Percentiles rank a stretch among this genome's conserved stretches.
Evolutionary conservation across 2,113 vertebrate genomes (phyloP).

Genomic region (Macroglossus sobrinus): DNA sequence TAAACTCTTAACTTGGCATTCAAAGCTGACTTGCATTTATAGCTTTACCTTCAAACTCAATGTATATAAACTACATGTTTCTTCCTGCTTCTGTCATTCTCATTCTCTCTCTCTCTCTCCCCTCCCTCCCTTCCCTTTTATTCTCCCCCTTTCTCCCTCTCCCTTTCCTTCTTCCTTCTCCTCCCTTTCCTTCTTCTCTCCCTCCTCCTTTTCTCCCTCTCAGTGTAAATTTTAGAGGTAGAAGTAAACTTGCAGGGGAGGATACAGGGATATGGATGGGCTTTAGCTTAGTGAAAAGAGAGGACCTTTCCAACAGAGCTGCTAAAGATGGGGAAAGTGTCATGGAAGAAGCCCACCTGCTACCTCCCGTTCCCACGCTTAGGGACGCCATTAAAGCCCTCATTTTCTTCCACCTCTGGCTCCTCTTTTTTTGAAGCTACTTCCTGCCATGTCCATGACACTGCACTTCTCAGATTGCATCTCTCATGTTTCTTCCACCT

Average conservation of each 20-base stretch:
- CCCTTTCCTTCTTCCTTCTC: no score
- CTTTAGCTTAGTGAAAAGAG: not conserved
- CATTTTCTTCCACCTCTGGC: not conserved
- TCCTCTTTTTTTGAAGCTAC: not conserved
- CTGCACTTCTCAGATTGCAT: not conserved
- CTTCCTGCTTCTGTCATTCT: not conserved
- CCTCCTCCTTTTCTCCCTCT: not conserved
- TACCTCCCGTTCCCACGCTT: not conserved
- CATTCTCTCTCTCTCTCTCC: no score
- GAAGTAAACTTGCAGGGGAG: not conserved
- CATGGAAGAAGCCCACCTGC: not conserved
- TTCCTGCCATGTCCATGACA: not conserved
- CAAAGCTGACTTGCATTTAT: not conserved
- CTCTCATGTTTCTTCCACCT: not conserved
- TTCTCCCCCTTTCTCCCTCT: not conserved
- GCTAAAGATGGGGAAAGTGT: not conserved
- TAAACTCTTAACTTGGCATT: not conserved
- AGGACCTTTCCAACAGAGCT: not conserved
- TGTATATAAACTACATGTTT: not conserved
- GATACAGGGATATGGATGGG: no score
- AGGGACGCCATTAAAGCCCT: not conserved
- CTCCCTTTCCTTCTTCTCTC: not conserved
- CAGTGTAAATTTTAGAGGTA: not conserved
- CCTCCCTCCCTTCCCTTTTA: no score
- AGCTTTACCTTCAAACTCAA: not conserved